Evolutionary conservation across 2,113 vertebrate genomes (phyloP).

Genomic region (Heliornis fulica): DNA sequence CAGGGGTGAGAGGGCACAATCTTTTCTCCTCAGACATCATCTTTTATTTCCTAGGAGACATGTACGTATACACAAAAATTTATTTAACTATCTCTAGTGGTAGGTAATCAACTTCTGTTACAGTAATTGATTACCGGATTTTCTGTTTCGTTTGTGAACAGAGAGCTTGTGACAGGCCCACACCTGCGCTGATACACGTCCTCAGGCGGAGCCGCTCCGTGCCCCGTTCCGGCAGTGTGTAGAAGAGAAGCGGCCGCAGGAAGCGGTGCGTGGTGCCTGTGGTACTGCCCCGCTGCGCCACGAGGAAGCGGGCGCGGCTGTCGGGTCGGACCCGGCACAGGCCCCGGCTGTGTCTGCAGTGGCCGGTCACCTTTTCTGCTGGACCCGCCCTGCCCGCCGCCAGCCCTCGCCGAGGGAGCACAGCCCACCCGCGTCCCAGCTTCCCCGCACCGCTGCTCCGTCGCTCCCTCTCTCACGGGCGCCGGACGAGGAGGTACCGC

Average conservation of each 20-base stretch:
- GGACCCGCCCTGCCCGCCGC: neutral
- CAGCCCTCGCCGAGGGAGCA: neutral
- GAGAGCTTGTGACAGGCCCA: neutral
- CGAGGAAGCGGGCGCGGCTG: neutral
- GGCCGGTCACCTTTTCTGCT: neutral
- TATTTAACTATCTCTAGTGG: neutral
- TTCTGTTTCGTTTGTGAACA: neutral
- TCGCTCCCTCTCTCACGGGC: neutral
- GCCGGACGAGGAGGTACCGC: neutral
- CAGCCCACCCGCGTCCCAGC: neutral
- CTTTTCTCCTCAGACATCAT: neutral
- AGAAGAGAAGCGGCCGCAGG: too few relatives aligned
- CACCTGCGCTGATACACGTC: neutral
- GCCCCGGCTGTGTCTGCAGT: too few relatives aligned
- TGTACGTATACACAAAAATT: neutral
- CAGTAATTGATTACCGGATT: accelerated
- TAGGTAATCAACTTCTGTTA: neutral
- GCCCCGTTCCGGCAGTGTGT: too few relatives aligned
- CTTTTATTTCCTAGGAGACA: accelerated
- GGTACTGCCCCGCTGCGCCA: accelerated
- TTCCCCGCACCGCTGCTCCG: neutral
- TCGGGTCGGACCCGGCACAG: neutral
- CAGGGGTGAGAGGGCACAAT: neutral
- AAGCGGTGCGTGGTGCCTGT: accelerated
- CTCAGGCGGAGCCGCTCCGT: too few relatives aligned